Evolutionary conservation across 2,888 invertebrate genomes (phyloP), one percentile per base, ranked within the genome.

Genomic region (Erebia palarica): DNA sequence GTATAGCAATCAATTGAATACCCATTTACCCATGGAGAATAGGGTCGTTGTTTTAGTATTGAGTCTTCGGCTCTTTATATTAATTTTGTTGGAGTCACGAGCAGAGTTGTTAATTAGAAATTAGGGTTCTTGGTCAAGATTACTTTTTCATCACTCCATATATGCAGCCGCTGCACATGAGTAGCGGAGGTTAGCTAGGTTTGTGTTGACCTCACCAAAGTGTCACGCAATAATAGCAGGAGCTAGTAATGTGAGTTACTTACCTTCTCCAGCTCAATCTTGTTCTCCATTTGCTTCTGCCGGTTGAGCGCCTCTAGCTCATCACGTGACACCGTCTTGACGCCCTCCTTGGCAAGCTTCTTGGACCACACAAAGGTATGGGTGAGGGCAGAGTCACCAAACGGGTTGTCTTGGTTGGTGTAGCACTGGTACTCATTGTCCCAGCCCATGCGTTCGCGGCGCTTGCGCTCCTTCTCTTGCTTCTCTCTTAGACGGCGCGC

Each of bases 381-480:
- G 7, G 99, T 95, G 55, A 99, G 94, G 80, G 98, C 98, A 0
- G 97, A 97, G 94, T 99, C 99, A 0, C 99, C 99, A 87, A 99
- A 99, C 0, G 99, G 99, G 91, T 99, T 99, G 88, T 99, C 99
- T 67, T 97, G 97, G 87, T 99, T 99, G 0, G 99, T 99, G 84
- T 99, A 99, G 82, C 98, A 98, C 74, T 98, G 95, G 85, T 98
- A 98, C 86, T 99, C 99, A 76, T 97, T 97, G 86, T 99, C 99
- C 99, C 98, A 99, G 8, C 99, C 99, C 98, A 99, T 98, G 76
- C 97, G 94, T 85, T 98, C 97, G 70, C 98, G 97, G 0, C 98
- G 92, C 74, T 95, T 96, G 1, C 97, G 94, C 86, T 98, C 98
- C 82, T 99, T 99, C 0, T 96, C 96, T 84, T 97, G 97, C 86